Base-by-base conservation (phyloP, 2,888 invertebrate genomes). In the Andricus quercusramuli region DNA sequence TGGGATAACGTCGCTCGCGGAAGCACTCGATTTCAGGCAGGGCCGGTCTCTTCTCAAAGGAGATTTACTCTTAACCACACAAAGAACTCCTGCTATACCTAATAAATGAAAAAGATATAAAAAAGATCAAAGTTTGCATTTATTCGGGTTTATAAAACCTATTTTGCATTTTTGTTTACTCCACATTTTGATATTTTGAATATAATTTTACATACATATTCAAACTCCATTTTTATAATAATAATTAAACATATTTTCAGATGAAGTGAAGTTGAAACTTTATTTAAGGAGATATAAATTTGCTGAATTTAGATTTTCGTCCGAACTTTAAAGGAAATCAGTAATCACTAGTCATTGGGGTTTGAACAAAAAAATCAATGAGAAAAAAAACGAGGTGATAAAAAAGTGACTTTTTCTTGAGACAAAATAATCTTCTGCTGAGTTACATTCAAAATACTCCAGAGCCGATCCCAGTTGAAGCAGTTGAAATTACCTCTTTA, bases 1-100 rank as follows among this genome's bases (percentile, higher is more conserved):
- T 79, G 56, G 89, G 89, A 90, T 90, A 89, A 91, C 88, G 87
- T 84, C 81, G 79, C 37, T 80, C 83, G 79, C 79, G 83, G 83
- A 85, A 88, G 83, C 83, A 86, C 83, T 77, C 77, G 77, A 64
- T 77, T 62, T 59, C 79, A 64, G 77, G 70, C 79, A 79, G 67
- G 70, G 70, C 74, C 62, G 41, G 56, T 76, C 77, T 70, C 74
- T 74, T 74, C 74, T 74, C 56, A 74, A 74, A 74, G 74, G 37
- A 74, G 74, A 74, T 74, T 74, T 74, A 74, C 74, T 74, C 51
- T 32, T 56, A 56, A 74, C 32, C 74, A 13, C 59, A 74, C 74
- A 74, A 74, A 74, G 74, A 74, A 74, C 74, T 51, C 51, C 74
- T 74, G 22, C 56, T 51, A 74, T 74, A 74, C 74, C 74, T 74